phyloP scores from a whole-genome alignment of 2,888 invertebrate species.

The Cheilosia impressa region DNA sequence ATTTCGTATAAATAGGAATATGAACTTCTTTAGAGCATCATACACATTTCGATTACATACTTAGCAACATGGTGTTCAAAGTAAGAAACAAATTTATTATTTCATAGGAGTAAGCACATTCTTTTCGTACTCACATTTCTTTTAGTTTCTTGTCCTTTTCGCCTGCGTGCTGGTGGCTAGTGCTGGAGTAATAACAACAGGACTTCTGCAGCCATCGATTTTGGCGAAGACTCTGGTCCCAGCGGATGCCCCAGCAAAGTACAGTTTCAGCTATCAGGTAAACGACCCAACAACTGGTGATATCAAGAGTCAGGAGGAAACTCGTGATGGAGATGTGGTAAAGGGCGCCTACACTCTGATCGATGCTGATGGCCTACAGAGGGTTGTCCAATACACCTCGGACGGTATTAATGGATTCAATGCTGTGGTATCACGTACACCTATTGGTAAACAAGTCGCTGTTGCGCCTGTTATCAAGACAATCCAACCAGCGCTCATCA shows the following conservation, averaged over 20 bases:
- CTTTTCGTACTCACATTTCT: background rate
- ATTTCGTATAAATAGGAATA: constrained; percentile 59
- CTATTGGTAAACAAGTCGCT: constrained; percentile 22
- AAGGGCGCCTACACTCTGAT: constrained; percentile 84
- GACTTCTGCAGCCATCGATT: constrained; percentile 38
- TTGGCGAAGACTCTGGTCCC: constrained; percentile 25
- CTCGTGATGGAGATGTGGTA: constrained; percentile 84
- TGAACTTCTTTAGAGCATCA: constrained; percentile 44
- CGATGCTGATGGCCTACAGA: constrained; percentile 84
- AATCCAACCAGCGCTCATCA: constrained; percentile 34
- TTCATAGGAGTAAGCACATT: background rate
- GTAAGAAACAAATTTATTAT: constrained; percentile 11
- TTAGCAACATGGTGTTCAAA: constrained; percentile 64
- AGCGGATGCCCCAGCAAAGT: constrained; percentile 78
- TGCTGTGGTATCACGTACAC: constrained; percentile 46
- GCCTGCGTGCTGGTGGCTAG: constrained; percentile 38
- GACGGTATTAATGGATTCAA: constrained; percentile 63
- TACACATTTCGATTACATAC: constrained; percentile 45
- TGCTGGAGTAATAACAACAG: constrained; percentile 28
- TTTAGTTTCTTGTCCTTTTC: constrained; percentile 50
- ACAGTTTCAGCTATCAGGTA: constrained; percentile 83
- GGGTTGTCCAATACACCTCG: constrained; percentile 84
- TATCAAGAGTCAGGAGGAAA: constrained; percentile 84
- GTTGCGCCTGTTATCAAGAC: constrained; percentile 25
- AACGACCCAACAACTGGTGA: constrained; percentile 84